These are phyloP conservation scores for Hoplodrina blanda DNA, from an alignment of 2,888 invertebrate genomes.

Conservation along the genomic window DNA sequence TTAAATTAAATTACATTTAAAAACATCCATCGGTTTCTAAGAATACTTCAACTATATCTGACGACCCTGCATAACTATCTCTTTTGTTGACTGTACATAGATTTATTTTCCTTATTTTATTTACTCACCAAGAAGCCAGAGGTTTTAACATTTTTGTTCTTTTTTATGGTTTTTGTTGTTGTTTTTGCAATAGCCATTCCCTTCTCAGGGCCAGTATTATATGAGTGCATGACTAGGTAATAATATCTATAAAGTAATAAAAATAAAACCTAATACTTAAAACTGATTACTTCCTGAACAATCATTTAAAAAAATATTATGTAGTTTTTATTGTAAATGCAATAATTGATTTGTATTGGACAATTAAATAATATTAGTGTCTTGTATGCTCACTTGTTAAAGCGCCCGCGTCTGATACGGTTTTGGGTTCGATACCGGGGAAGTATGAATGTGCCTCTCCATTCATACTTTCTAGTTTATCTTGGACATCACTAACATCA, in stretches of 20 bases:
- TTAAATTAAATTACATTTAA: no score
- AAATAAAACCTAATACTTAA: constrained; percentile 23
- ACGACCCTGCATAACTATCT: no score
- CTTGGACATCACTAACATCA: no score
- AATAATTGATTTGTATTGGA: constrained; percentile 4
- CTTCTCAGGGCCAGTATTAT: constrained; percentile 49
- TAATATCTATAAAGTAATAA: constrained; percentile 20
- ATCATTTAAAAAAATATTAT: constrained; percentile 19
- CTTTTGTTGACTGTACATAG: neutral
- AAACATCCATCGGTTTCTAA: no score
- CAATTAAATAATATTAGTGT: neutral
- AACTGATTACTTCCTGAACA: constrained; percentile 44
- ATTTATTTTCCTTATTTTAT: constrained; percentile 17
- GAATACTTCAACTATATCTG: no score
- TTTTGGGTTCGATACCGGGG: no score
- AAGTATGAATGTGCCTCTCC: no score
- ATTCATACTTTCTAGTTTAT: no score
- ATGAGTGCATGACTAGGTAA: constrained; percentile 14
- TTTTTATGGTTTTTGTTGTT: neutral
- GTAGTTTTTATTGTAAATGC: constrained; percentile 7
- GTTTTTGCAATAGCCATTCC: constrained; percentile 37
- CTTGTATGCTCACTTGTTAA: no score
- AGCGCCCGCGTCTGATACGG: no score
- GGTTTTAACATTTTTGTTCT: neutral
- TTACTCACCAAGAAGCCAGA: constrained; percentile 2